A percentile compares a stretch with the other conserved stretches of the same genome.
These are phyloP conservation scores for Oncorhynchus masou DNA, from an alignment of 2,113 vertebrate species.

Conservation along the genomic window DNA sequence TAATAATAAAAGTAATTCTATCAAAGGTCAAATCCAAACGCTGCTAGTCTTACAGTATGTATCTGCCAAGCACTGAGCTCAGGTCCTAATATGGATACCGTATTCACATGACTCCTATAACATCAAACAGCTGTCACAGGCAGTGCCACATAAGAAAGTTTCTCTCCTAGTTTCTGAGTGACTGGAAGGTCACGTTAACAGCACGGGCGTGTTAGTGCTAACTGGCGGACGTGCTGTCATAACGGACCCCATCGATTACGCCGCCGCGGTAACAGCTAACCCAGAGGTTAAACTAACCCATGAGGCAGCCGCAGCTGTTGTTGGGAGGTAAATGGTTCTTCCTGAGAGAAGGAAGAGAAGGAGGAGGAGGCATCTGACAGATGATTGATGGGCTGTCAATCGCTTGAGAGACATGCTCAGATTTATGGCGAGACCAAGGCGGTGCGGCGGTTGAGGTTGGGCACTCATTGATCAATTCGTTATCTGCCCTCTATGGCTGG, in stretches of 20 bases:
- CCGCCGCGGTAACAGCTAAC: slow-evolving; percentile 42
- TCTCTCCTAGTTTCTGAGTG: slow-evolving; percentile 40
- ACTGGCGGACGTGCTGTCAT: slow-evolving; percentile 48
- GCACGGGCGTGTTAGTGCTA: slow-evolving; percentile 33
- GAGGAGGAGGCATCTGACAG: slow-evolving; percentile 47
- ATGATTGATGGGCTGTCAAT: slow-evolving; percentile 68
- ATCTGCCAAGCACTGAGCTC: neutral
- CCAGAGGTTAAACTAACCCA: slow-evolving; percentile 43
- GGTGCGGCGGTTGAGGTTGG: slow-evolving; percentile 40
- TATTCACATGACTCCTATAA: slow-evolving; percentile 12
- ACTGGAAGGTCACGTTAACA: slow-evolving; percentile 51
- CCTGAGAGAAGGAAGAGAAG: slow-evolving; percentile 38
- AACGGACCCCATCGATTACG: slow-evolving; percentile 50
- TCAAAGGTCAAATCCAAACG: neutral
- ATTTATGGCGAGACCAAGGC: slow-evolving; percentile 59
- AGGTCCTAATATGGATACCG: neutral
- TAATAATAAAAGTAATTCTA: neutral
- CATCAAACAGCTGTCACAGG: slow-evolving; percentile 41
- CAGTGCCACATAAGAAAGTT: slow-evolving; percentile 30
- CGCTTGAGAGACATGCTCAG: slow-evolving; percentile 56
- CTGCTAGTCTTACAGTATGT: neutral
- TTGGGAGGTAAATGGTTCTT: slow-evolving; percentile 9
- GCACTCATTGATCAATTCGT: slow-evolving; percentile 62
- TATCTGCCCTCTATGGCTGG: slow-evolving; percentile 52
- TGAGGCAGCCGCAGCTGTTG: slow-evolving; percentile 1